These are phyloP conservation scores for Poecilia wingei DNA, from an alignment of 2,797 vertebrate species.

Conservation along the genomic window DNA sequence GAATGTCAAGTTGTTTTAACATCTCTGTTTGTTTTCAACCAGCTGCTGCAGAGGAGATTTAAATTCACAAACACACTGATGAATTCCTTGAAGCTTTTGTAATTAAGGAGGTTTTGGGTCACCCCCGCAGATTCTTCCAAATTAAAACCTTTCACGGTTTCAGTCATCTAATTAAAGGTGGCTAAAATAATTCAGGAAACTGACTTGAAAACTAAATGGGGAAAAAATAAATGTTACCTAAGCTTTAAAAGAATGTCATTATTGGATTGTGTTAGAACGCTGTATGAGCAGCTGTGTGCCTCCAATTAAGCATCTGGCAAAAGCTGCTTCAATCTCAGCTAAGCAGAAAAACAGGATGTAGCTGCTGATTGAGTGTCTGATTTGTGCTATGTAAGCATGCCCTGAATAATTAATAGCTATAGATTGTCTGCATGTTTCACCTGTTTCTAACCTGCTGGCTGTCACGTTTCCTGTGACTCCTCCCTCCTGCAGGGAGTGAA, in stretches of 20 bases:
- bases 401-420: not conserved
- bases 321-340: constrained; percentile 26
- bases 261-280: constrained; percentile 50
- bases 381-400: not conserved
- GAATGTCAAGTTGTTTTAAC: not conserved
- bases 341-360: constrained; percentile 37
- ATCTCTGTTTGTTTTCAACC: not conserved
- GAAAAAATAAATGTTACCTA: not conserved
- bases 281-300: constrained; percentile 63
- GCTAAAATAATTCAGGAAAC: not conserved
- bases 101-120: not conserved
- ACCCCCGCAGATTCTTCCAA: not conserved
- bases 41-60: not conserved
- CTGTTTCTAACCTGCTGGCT: not conserved
- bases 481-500: not conserved
- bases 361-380: not conserved
- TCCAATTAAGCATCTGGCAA: constrained; percentile 68
- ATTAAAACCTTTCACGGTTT: not conserved
- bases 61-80: not conserved
- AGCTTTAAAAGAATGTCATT: constrained; percentile 53
- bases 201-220: not conserved
- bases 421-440: not conserved
- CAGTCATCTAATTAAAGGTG: constrained; percentile 27
- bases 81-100: not conserved
- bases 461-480: not conserved